Evolutionary conservation across 2,113 vertebrate genomes (phyloP).

Genomic region (Eubucco bourcierii): DNA sequence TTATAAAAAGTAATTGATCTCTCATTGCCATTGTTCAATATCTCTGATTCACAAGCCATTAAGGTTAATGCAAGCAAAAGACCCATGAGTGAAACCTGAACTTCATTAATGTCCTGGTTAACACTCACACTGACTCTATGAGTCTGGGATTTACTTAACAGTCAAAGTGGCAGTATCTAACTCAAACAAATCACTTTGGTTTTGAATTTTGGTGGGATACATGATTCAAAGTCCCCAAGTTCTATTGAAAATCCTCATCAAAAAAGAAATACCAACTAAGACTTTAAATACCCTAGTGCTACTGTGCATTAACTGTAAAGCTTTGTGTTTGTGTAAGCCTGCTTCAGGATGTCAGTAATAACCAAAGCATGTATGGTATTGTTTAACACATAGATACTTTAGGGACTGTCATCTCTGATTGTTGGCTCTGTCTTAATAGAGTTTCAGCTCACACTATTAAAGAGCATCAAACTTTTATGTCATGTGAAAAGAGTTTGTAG

Average conservation of each 20-base stretch:
- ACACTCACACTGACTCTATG: not conserved
- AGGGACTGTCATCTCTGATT: not conserved
- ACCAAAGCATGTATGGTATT: not conserved
- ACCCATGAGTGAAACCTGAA: not conserved
- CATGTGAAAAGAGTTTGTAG: not conserved
- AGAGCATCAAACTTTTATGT: not conserved
- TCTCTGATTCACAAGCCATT: not conserved
- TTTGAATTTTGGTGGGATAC: not conserved
- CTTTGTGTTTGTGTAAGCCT: not conserved
- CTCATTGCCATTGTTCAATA: constrained; percentile 19
- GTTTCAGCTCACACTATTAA: not conserved
- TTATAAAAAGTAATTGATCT: constrained; percentile 25
- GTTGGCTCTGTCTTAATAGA: not conserved
- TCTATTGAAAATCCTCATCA: not conserved
- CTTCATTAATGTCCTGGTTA: constrained; percentile 1
- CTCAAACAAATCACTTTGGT: not conserved
- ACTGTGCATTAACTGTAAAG: not conserved
- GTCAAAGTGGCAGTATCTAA: not conserved
- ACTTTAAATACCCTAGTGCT: not conserved
- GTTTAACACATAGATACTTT: not conserved
- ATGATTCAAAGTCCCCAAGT: accelerated
- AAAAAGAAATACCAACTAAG: not conserved
- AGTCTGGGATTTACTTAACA: not conserved
- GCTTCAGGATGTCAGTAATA: not conserved
- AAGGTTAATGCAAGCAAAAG: constrained; percentile 11